Evolutionary conservation across 2,797 vertebrate genomes (phyloP), one percentile per base, ranked within the genome.

Genomic region (Spea hammondii): DNA sequence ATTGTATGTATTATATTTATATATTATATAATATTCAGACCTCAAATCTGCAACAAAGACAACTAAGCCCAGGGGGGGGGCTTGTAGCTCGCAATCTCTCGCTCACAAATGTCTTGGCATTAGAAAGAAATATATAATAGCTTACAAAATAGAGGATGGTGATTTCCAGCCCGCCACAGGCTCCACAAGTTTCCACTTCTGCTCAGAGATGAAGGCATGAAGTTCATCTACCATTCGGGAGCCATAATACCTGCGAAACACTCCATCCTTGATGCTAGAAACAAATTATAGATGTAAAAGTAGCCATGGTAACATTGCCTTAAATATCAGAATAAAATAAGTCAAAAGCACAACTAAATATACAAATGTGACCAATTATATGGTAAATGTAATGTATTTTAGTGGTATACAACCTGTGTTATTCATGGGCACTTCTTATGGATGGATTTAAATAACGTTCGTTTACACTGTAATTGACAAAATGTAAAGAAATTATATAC

Each of bases 121-220:
- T 32, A 32, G 12, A n/a, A 13, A 78, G 54, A 13, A 55, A 13
- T 8, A 32, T 49, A 65, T 48, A 46, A 12, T 4, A 54, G 82
- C 65, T 93, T 95, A 95, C 94, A 91, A 84, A 84, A 95, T 80
- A 79, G 94, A 96, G 79, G 94, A 93, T 0, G 94, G 94, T 10
- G 94, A 94, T 64, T 94, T 95, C 94, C 94, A 96, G 81, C 91
- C 92, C 65, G 93, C 90, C 51, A 96, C 85, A 59, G 94, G 94
- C 64, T 95, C 94, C 77, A 96, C 92, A 70, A 88, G 86, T 82
- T 93, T 89, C 94, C 94, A 96, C 76, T 93, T 95, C 80, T 88
- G 91, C 82, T 94, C 90, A 4, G 85, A 77, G 79, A 96, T 85
- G 57, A 95, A 96, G 64, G 84, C 88, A 73, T 93, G 90, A 74